Percentiles rank a stretch among this genome's conserved stretches.
Conservation (phyloP, 1,140 invertebrate species). For the Sinella curviseta region DNA sequence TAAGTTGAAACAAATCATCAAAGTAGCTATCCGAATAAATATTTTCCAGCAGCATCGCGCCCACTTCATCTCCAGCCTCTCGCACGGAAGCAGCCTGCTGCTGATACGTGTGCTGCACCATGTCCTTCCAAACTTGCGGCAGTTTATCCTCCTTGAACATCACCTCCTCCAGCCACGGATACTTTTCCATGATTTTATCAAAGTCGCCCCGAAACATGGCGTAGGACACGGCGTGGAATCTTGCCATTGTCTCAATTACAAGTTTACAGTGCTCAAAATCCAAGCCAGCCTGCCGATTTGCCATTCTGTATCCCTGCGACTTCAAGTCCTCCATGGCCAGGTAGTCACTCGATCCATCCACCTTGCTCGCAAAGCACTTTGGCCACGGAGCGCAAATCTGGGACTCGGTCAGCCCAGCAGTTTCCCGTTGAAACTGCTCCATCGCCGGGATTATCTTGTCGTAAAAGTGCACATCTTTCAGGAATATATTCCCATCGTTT, state of each 20-base stretch:
- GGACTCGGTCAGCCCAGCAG: constrained; percentile 14
- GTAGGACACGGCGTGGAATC: constrained; percentile 55
- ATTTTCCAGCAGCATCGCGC: not conserved
- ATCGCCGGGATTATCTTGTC: constrained; percentile 26
- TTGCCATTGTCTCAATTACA: constrained; percentile 50
- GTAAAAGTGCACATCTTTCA: constrained; percentile 42
- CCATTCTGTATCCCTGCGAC: constrained; percentile 34
- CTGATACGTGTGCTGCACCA: not conserved
- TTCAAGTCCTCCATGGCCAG: constrained; percentile 36
- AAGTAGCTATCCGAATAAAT: constrained; percentile 26
- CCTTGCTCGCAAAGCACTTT: constrained; percentile 16
- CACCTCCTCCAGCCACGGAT: constrained; percentile 48
- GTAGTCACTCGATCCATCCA: constrained; percentile 33
- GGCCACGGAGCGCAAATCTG: constrained; percentile 33
- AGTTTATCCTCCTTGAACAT: constrained; percentile 39
- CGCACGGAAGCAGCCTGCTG: constrained; percentile 15
- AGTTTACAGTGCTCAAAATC: constrained; percentile 27
- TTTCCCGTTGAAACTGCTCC: constrained; percentile 32
- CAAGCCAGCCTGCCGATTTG: constrained; percentile 29
- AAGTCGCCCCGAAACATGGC: constrained; percentile 50
- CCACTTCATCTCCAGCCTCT: not conserved
- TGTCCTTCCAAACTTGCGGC: not conserved
- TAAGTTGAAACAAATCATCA: not conserved
- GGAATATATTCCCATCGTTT: constrained; percentile 35
- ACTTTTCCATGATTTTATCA: constrained; percentile 46